phyloP scores from a whole-genome alignment of 2,797 vertebrate species.

The Mormyrus proboscirostris region DNA sequence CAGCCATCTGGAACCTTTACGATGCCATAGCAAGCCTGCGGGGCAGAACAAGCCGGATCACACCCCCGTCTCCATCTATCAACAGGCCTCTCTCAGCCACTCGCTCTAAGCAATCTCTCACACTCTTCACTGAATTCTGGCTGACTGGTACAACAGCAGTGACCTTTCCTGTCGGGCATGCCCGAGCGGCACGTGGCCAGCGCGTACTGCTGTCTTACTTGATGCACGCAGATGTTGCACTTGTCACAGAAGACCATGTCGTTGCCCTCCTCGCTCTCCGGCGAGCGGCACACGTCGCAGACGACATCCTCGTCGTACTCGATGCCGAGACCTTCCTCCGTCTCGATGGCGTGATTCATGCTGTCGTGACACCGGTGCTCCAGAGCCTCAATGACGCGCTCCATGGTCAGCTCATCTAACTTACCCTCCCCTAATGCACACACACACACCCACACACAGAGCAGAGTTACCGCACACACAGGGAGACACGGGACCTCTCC shows the following conservation, averaged over 20 bases:
- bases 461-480: background rate
- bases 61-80: background rate
- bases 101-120: background rate
- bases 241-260: slow-evolving; percentile 99
- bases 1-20: slow-evolving; percentile 93
- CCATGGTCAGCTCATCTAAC: slow-evolving; percentile 88
- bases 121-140: background rate
- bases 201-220: slow-evolving; percentile 62
- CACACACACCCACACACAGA: background rate
- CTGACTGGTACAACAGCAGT: background rate
- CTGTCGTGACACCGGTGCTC: slow-evolving; percentile 91
- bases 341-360: slow-evolving; percentile 95
- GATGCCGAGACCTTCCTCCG: slow-evolving; percentile 91
- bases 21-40: slow-evolving; percentile 93
- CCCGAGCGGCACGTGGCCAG: background rate
- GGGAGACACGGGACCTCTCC: background rate
- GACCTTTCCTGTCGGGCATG: no score
- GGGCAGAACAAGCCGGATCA: background rate
- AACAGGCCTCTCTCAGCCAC: background rate
- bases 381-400: slow-evolving; percentile 83
- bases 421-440: slow-evolving; percentile 64
- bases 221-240: slow-evolving; percentile 98
- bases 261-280: slow-evolving; percentile 95
- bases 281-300: slow-evolving; percentile 94
- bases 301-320: slow-evolving; percentile 97